A percentile compares a stretch with the other conserved stretches of the same genome.
phyloP scores from a whole-genome alignment of 2,113 vertebrate genomes.

The Chroicocephalus ridibundus region DNA sequence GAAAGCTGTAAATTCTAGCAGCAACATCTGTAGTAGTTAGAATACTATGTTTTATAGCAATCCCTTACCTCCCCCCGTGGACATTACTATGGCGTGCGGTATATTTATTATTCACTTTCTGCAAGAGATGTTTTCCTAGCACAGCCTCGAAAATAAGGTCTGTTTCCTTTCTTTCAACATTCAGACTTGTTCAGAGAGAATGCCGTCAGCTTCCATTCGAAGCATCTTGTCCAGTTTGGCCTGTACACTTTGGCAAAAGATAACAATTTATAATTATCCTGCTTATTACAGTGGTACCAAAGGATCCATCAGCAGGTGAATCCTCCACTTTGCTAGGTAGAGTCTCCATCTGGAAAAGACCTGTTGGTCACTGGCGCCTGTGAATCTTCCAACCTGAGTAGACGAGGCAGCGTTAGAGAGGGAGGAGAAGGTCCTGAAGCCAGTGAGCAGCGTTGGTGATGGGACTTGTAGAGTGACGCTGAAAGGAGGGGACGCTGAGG shows the following conservation, averaged over 20 bases:
- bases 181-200: conserved; percentile 42
- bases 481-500: neutral
- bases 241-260: neutral
- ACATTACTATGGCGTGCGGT: conserved; percentile 43
- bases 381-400: neutral
- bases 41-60: conserved; percentile 69
- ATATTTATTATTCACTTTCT: conserved; percentile 71
- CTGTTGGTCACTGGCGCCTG: neutral
- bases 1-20: conserved; percentile 70
- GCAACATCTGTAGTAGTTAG: conserved; percentile 74
- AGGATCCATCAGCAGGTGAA: neutral
- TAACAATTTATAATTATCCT: neutral
- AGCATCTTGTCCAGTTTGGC: neutral
- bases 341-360: neutral
- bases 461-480: neutral
- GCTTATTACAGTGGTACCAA: neutral
- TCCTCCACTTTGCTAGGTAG: neutral
- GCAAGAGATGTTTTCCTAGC: conserved; percentile 64
- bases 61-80: conserved; percentile 55
- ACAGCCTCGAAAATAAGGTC: conserved; percentile 53
- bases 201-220: neutral
- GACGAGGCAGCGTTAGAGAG: neutral
- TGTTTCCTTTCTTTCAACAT: conserved; percentile 28
- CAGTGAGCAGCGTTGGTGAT: neutral
- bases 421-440: neutral